Conservation (phyloP, 1,140 invertebrate species). For the Antheraea mylitta region DNA sequence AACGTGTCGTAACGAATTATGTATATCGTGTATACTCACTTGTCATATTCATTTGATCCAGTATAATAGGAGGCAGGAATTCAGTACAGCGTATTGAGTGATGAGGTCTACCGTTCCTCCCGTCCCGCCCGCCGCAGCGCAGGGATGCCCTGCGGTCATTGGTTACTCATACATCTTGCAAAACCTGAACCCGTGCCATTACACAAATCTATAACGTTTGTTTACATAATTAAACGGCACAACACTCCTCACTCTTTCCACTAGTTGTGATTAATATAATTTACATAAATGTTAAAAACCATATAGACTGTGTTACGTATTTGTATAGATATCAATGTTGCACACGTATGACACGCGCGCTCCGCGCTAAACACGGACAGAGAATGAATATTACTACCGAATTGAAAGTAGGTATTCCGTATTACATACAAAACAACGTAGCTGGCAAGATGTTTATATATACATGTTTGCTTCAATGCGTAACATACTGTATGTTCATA, state of each 20-base stretch:
- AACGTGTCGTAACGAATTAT: neutral
- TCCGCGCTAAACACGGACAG: slow-evolving; percentile 31
- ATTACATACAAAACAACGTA: slow-evolving; percentile 34
- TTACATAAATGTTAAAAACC: slow-evolving; percentile 19
- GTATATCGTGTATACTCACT: slow-evolving; percentile 24
- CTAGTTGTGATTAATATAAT: slow-evolving; percentile 14
- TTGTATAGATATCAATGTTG: slow-evolving; percentile 20
- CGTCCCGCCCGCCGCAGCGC: slow-evolving; percentile 33
- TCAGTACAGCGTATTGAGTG: slow-evolving; percentile 22
- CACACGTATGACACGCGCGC: slow-evolving; percentile 30
- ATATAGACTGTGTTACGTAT: slow-evolving; percentile 18
- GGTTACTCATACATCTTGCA: slow-evolving; percentile 61
- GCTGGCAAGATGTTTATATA: slow-evolving; percentile 29
- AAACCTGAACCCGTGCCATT: slow-evolving; percentile 40
- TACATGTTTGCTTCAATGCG: slow-evolving; percentile 6
- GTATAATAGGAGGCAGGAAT: slow-evolving; percentile 25
- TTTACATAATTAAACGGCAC: slow-evolving; percentile 38
- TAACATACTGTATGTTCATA: slow-evolving; percentile 12
- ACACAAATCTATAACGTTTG: slow-evolving; percentile 32
- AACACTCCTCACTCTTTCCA: slow-evolving; percentile 24
- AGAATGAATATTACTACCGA: slow-evolving; percentile 41
- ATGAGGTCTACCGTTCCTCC: slow-evolving; percentile 31
- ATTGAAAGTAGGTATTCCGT: slow-evolving; percentile 36
- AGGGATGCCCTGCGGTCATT: slow-evolving; percentile 58
- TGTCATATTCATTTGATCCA: slow-evolving; percentile 26